Base-by-base conservation (phyloP, 2,113 vertebrate species). In the Brachirus orientalis region DNA sequence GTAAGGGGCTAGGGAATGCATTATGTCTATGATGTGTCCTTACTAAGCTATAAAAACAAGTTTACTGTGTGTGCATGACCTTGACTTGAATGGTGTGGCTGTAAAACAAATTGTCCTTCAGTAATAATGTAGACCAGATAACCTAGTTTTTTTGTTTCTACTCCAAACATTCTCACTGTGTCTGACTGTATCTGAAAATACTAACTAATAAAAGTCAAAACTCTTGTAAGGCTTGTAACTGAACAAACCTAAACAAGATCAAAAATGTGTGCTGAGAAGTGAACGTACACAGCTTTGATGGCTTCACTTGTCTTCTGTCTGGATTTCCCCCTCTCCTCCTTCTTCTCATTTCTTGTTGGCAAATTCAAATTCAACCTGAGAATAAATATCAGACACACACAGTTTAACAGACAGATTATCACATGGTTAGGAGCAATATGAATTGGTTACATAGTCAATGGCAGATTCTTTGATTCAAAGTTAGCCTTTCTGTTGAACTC, bases 281-380 rank as follows among this genome's bases (percentile, higher is more conserved):
- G 5, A 74, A 89, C 92, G 8, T 91, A 93, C 92, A 4, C 62
- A 41, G 69, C 59, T 76, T 71, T 77, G 75, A 63, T n/a, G 58
- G 41, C 70, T 79, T 67, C 79, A 28, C 50, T 40, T 60, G 88
- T 88, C 82, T 76, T 93, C 78, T 77, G 84, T 68, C 80, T 88
- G 72, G 85, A 77, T 85, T 88, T 91, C 28, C 85, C 84, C 35
- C 63, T 71, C 51, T 76, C 75, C 41, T 75, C 88, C 77, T 92
- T 91, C 76, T 82, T 89, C 69, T 61, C 80, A 82, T 86, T 90
- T 76, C 79, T 87, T 22, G 63, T 13, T 8, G 83, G 79, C 69
- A n/a, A n/a, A n/a, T 87, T 86, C 72, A 60, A 37, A 76, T 62
- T 28, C 45, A 86, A 77, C 54, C 93, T 94, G 65, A 22, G 40